Evolutionary conservation across 2,113 vertebrate species (phyloP).

Genomic region (Poecilia latipinna): DNA sequence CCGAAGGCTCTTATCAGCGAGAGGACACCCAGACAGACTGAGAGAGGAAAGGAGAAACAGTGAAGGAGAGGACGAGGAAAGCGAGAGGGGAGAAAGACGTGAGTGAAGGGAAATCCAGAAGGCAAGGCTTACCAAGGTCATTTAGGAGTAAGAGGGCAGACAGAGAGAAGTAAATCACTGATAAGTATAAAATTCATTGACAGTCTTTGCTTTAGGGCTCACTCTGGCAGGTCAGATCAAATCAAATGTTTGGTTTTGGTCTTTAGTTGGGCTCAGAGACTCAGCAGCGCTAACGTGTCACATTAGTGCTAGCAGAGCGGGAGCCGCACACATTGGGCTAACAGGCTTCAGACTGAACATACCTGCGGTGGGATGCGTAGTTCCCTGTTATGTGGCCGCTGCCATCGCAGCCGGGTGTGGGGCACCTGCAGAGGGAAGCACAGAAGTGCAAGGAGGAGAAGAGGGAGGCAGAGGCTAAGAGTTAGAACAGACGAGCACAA

Average conservation of each 20-base stretch:
- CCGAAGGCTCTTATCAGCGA: slow-evolving; percentile 99
- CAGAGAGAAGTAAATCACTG: slow-evolving; percentile 66
- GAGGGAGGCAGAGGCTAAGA: too few species aligned
- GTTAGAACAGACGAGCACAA: not conserved
- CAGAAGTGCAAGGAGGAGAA: not conserved
- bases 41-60: slow-evolving; percentile 49
- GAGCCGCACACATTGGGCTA: not conserved
- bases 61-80: slow-evolving; percentile 21
- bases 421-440: slow-evolving; percentile 84
- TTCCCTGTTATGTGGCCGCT: slow-evolving; percentile 99
- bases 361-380: slow-evolving; percentile 99
- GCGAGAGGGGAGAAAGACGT: slow-evolving; percentile 45
- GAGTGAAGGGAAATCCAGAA: slow-evolving; percentile 79
- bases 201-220: slow-evolving; percentile 44
- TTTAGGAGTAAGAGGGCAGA: slow-evolving; percentile 68
- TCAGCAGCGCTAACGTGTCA: slow-evolving; percentile 25
- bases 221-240: slow-evolving; percentile 57
- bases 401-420: slow-evolving; percentile 97
- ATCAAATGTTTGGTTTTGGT: slow-evolving; percentile 60
- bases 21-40: slow-evolving; percentile 99
- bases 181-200: slow-evolving; percentile 63
- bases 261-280: slow-evolving; percentile 19
- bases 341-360: slow-evolving; percentile 35
- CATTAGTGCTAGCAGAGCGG: too few species aligned
- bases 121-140: slow-evolving; percentile 72